These are phyloP conservation scores for Yponomeuta sedellus DNA, from an alignment of 2,888 invertebrate species.

Conservation along the genomic window DNA sequence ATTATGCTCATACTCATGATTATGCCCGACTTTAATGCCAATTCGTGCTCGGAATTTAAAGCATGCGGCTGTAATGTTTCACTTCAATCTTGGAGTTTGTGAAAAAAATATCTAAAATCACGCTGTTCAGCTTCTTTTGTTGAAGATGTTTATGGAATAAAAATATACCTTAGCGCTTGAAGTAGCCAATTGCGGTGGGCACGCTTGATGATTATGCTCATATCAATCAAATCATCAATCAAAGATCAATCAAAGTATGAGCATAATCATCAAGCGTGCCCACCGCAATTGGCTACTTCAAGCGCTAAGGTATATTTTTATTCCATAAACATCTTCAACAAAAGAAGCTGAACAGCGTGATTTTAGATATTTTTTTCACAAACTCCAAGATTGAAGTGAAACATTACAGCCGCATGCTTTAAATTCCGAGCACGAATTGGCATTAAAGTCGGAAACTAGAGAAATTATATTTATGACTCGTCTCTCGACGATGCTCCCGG, in stretches of 20 bases:
- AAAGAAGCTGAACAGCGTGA: background rate
- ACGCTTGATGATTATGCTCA: too few species aligned
- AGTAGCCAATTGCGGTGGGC: too few species aligned
- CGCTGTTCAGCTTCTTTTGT: background rate
- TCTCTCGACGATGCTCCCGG: background rate
- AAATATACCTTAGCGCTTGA: too few species aligned
- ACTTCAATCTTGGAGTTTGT: background rate
- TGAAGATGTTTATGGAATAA: background rate
- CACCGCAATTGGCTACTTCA: too few species aligned
- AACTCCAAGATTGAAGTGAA: background rate
- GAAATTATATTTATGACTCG: conserved; percentile 13
- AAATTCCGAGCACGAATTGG: conserved; percentile 12
- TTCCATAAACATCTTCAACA: background rate
- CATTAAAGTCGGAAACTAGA: conserved; percentile 12
- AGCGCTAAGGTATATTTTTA: background rate
- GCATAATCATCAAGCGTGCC: too few species aligned
- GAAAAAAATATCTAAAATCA: background rate
- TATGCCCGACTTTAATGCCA: conserved; percentile 10
- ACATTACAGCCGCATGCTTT: conserved; percentile 1
- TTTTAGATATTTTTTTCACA: background rate
- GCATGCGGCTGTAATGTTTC: conserved; percentile 3
- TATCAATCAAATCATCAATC: too few species aligned
- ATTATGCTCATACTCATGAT: too few species aligned
- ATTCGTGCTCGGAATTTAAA: conserved; percentile 11
- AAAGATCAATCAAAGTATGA: too few species aligned